Base-by-base conservation (phyloP, 2,113 vertebrate species). In the Cinclus mexicanus region DNA sequence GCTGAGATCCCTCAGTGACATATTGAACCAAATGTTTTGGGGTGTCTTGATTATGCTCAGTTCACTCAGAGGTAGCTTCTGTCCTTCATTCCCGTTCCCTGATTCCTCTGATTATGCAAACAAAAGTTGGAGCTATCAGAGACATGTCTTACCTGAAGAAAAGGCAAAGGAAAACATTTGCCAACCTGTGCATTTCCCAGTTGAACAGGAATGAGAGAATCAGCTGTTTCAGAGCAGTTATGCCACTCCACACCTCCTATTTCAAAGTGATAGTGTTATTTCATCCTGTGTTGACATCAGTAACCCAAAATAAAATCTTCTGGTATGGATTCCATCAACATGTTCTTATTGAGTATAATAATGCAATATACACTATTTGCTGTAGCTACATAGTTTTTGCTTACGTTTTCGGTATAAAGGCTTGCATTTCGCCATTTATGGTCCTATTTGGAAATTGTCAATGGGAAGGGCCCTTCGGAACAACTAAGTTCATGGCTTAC, bases 171-270 rank as follows among this genome's bases (percentile, higher is more conserved):
- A 75, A 92, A 92, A 22, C 31, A 22, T 80, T 86, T 14, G 5
- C 33, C 35, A 55, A 35, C 44, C 21, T 63, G 19, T 53, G 47
- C 35, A 11, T 75, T 91, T 87, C 65, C 49, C 37, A 8, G 9
- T 41, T 53, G 16, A 81, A 33, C 24, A 61, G 44, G 39, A 87
- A 50, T 50, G 50, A 79, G 21, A 63, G 28, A 17, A 60, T 81
- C 23, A 24, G 33, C 25, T 83, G 47, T 12, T 89, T 76, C 46
- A 70, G 60, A 70, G n/a, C 41, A 52, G 10, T 77, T 81, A 17
- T 2, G 1, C 11, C 12, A 18, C 75, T 76, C 64, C 0, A 0
- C 39, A 25, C 26, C 16, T 26, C 33, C 47, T 39, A 0, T 14
- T 67, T 42, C 56, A 57, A 59, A 68, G 39, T 75, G 21, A 17